Conservation (phyloP, 2,797 vertebrate genomes). For the Aulostomus chinensis region DNA sequence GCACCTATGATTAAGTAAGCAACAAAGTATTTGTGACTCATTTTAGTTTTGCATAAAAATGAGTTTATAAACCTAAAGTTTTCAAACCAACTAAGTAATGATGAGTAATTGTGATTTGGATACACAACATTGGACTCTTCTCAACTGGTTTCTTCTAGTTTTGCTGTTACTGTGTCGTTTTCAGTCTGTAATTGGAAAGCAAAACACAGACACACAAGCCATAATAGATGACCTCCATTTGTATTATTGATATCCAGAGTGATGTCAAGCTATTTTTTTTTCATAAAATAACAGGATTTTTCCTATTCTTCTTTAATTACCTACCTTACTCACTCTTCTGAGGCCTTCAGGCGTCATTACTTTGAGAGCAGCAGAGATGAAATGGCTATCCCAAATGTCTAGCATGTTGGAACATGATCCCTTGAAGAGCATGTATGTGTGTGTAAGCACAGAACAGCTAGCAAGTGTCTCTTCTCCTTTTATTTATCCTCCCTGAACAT, state of each 20-base stretch:
- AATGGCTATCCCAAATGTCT: conserved; percentile 39
- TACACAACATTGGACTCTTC: too few species aligned
- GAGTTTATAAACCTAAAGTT: too few species aligned
- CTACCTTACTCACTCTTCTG: conserved; percentile 9
- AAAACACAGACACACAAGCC: too few species aligned
- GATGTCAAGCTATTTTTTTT: conserved; percentile 26
- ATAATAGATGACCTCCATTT: too few species aligned
- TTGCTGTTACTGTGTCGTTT: too few species aligned
- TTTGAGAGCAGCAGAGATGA: conserved; percentile 37
- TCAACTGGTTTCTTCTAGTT: too few species aligned
- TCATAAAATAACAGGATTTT: conserved; percentile 18
- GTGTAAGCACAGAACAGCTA: conserved; percentile 6
- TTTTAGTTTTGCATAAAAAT: too few species aligned
- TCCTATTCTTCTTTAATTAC: conserved; percentile 28
- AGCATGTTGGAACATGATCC: conserved; percentile 41
- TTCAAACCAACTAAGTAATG: too few species aligned
- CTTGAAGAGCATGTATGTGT: conserved; percentile 13
- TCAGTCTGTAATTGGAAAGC: too few species aligned
- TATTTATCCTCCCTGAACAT: conserved; percentile 25
- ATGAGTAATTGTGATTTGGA: too few species aligned
- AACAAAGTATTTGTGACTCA: too few species aligned
- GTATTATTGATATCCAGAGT: conserved; percentile 10
- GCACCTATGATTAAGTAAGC: too few species aligned
- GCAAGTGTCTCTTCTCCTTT: conserved; percentile 8
- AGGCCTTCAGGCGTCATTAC: conserved; percentile 36